Evolutionary conservation across 2,113 vertebrate species (phyloP).

Genomic region (Gnathonemus longibarbis): DNA sequence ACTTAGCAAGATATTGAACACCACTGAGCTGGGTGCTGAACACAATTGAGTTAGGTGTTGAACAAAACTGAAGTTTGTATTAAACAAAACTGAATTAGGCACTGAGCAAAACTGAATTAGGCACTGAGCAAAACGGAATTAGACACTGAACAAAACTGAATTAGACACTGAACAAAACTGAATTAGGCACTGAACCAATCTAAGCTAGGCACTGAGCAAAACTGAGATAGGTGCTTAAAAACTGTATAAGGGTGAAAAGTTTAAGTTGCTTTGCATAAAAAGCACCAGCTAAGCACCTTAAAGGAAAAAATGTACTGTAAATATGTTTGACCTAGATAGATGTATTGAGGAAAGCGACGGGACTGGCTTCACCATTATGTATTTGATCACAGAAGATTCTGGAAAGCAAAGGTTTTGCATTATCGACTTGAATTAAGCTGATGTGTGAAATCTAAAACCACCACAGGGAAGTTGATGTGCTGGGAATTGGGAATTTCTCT

Average conservation of each 20-base stretch:
- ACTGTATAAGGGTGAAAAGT: neutral
- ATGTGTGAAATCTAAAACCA: neutral
- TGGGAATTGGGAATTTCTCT: neutral
- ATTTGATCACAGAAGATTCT: neutral
- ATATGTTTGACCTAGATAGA: neutral
- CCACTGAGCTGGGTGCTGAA: neutral
- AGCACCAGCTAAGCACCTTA: neutral
- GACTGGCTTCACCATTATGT: neutral
- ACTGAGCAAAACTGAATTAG: neutral
- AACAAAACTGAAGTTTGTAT: no score
- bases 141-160: neutral
- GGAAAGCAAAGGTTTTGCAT: neutral
- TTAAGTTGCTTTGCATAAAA: neutral
- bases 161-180: neutral
- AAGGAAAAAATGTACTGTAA: neutral
- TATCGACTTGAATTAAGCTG: neutral
- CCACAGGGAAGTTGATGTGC: neutral
- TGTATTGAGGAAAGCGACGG: neutral
- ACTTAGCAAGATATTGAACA: neutral
- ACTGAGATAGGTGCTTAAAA: neutral
- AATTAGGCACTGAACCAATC: no score
- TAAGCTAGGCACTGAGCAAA: neutral
- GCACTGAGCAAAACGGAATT: neutral
- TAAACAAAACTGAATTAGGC: neutral
- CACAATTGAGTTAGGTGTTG: no score